These are phyloP conservation scores for Hydra vulgaris DNA, from an alignment of 30 jellyfish, hydroid and myxozoan species.

Conservation along the genomic window DNA sequence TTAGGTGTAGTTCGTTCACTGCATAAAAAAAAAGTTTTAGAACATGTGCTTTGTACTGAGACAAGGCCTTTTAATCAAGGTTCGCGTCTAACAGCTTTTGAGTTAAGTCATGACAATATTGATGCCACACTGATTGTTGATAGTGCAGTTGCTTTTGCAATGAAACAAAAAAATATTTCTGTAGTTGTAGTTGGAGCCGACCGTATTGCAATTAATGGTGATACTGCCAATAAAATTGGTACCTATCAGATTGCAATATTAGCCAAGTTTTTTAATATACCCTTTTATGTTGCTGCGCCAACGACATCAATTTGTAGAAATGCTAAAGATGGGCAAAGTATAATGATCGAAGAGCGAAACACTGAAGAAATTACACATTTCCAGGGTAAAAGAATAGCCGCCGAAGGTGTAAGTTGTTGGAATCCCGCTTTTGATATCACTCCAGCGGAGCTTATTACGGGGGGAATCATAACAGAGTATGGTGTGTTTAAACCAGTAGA, in stretches of 20 bases:
- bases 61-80: constrained; percentile 95
- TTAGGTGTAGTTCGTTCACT: constrained; percentile 85
- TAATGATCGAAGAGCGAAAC: constrained; percentile 74
- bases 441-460: constrained; percentile 83
- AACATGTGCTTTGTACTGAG: constrained; percentile 79
- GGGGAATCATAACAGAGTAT: constrained; percentile 80
- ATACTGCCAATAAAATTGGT: constrained; percentile 91
- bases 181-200: constrained; percentile 96
- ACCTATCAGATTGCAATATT: constrained; percentile 80
- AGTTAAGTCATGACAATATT: constrained; percentile 57
- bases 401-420: constrained; percentile 60
- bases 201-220: constrained; percentile 89
- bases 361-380: constrained; percentile 67
- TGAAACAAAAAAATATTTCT: constrained; percentile 49
- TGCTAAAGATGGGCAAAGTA: constrained; percentile 43
- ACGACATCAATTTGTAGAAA: constrained; percentile 59
- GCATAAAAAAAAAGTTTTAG: constrained; percentile 28
- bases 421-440: constrained; percentile 97
- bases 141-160: constrained; percentile 73
- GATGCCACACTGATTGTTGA: constrained; percentile 80
- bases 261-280: constrained; percentile 66
- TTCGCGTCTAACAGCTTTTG: constrained; percentile 88
- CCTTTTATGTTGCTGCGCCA: constrained; percentile 93
- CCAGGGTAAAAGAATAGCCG: constrained; percentile 57
- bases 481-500: constrained; percentile 69